These are phyloP conservation scores for Clarias batrachus DNA, from an alignment of 2,113 vertebrate species.

Conservation along the genomic window DNA sequence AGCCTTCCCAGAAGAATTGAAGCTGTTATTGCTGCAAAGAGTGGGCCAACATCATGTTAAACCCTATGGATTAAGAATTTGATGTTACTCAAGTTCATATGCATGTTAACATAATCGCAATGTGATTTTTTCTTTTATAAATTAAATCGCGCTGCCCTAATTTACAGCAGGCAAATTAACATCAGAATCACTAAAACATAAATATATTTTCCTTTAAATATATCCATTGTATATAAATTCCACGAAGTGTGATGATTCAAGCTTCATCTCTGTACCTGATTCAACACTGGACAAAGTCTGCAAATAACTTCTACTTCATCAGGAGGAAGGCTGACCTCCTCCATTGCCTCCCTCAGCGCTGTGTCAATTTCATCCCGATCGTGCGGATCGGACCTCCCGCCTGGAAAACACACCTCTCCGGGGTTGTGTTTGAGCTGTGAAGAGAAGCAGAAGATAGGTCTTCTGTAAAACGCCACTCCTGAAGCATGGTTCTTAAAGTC, in stretches of 20 bases:
- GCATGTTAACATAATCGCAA: too few relatives aligned
- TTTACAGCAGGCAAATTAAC: neutral
- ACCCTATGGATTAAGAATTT: too few relatives aligned
- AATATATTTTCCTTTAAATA: neutral
- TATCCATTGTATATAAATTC: too few relatives aligned
- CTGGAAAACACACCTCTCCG: conserved; percentile 92
- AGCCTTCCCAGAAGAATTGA: too few relatives aligned
- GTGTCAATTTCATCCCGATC: conserved; percentile 83
- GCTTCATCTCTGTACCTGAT: conserved; percentile 70
- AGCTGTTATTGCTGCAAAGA: too few relatives aligned
- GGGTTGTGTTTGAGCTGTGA: conserved; percentile 80
- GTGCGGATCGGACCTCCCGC: conserved; percentile 80
- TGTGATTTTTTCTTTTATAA: too few relatives aligned
- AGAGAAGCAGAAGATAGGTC: conserved; percentile 10
- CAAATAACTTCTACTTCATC: conserved; percentile 82
- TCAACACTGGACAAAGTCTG: conserved; percentile 74
- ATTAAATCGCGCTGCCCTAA: too few relatives aligned
- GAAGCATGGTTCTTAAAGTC: neutral
- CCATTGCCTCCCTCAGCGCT: conserved; percentile 86
- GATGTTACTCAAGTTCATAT: too few relatives aligned
- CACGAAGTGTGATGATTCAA: neutral
- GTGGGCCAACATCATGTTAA: too few relatives aligned
- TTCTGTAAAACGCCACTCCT: neutral
- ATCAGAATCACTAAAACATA: neutral
- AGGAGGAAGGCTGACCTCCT: conserved; percentile 84